phyloP scores from a whole-genome alignment of 2,113 vertebrate species.

The Pterocles gutturalis region DNA sequence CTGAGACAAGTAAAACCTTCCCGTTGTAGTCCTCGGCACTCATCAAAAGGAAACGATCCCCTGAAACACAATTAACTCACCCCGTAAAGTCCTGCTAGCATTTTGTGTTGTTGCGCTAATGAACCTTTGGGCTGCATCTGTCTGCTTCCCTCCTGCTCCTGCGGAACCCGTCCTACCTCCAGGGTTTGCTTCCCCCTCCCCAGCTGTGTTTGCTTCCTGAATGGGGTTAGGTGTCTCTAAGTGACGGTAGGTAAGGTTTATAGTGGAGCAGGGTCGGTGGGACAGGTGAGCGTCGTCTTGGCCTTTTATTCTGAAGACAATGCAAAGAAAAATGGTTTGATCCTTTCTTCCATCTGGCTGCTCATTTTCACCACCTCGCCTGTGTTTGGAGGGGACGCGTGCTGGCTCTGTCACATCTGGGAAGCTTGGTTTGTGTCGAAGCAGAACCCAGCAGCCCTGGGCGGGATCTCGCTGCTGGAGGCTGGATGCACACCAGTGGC shows the following conservation, averaged over 20 bases:
- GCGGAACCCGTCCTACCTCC: background rate
- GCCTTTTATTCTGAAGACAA: rapidly evolving
- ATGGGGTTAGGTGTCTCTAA: background rate
- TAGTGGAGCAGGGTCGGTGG: rapidly evolving
- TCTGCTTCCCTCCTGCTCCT: background rate
- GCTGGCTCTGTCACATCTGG: rapidly evolving
- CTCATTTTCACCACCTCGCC: rapidly evolving
- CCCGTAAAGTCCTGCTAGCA: background rate
- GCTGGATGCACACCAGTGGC: rapidly evolving
- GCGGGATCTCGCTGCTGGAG: background rate
- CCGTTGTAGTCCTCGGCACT: background rate
- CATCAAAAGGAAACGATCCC: background rate
- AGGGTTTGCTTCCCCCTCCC: background rate
- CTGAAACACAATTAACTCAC: background rate
- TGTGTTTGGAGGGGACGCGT: background rate
- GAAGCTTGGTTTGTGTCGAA: background rate
- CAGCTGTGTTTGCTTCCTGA: background rate
- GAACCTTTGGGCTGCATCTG: background rate
- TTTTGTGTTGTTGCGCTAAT: background rate
- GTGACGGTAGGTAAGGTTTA: rapidly evolving
- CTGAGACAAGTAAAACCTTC: constrained; percentile 16
- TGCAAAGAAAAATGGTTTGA: background rate
- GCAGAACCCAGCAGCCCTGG: background rate
- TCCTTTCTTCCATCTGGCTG: rapidly evolving
- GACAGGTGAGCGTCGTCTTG: rapidly evolving